Percentiles rank a stretch among this genome's conserved stretches.
phyloP scores from a whole-genome alignment of 1,140 invertebrate genomes.

The Tetranychus cinnabarinus region DNA sequence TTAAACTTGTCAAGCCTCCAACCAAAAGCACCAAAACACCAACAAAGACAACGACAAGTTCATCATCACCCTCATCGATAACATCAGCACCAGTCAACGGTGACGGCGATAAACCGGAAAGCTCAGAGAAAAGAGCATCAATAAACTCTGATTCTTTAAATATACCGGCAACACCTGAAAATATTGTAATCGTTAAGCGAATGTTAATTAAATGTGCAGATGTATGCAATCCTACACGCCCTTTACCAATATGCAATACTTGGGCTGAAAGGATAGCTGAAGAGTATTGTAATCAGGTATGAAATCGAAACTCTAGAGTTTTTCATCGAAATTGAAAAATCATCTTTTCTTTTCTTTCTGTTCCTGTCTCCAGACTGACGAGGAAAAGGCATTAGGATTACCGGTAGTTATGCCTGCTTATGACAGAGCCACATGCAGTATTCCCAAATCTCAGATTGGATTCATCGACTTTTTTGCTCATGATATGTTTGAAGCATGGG shows the following conservation, averaged over 20 bases:
- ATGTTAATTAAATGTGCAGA: slow-evolving; percentile 97
- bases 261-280: slow-evolving; percentile 66
- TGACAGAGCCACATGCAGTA: slow-evolving; percentile 68
- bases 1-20: slow-evolving; percentile 17
- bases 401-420: slow-evolving; percentile 93
- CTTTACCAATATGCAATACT: slow-evolving; percentile 54
- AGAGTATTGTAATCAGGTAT: slow-evolving; percentile 68
- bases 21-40: too few relatives aligned
- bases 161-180: slow-evolving; percentile 33
- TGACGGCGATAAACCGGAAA: not conserved
- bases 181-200: slow-evolving; percentile 53
- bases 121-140: not conserved
- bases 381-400: slow-evolving; percentile 56
- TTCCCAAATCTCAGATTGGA: slow-evolving; percentile 84
- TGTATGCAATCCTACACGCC: slow-evolving; percentile 75
- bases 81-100: too few relatives aligned
- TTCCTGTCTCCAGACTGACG: slow-evolving; percentile 45
- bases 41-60: too few relatives aligned
- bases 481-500: slow-evolving; percentile 91
- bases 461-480: slow-evolving; percentile 91
- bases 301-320: not conserved
- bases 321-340: not conserved
- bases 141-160: not conserved
- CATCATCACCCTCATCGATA: too few relatives aligned
- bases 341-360: not conserved